These are phyloP conservation scores for Trissonchulus latispiculum DNA, from an alignment of 2,888 invertebrate species.

Conservation along the genomic window DNA sequence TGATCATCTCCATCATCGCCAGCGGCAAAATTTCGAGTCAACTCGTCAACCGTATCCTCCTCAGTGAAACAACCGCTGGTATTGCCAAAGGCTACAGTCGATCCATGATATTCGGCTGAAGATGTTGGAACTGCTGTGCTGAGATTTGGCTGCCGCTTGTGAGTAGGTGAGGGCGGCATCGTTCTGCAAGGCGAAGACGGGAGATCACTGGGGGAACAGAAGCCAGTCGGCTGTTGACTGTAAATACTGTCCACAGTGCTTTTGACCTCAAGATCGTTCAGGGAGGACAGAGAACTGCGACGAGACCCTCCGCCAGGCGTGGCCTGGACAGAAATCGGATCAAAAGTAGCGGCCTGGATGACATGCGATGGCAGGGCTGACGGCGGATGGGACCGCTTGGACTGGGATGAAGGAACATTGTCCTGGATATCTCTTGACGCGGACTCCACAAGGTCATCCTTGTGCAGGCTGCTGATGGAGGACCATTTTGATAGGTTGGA, in stretches of 20 bases:
- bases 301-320: conserved; percentile 61
- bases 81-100: no score
- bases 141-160: neutral
- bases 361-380: no score
- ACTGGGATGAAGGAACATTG: neutral
- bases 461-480: conserved; percentile 4
- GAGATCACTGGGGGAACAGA: conserved; percentile 81
- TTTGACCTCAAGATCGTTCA: conserved; percentile 76
- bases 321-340: neutral
- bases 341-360: neutral
- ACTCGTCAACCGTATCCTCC: neutral
- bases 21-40: neutral
- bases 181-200: conserved; percentile 87
- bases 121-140: neutral
- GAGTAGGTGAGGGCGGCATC: conserved; percentile 51
- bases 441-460: no score
- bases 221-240: conserved; percentile 73
- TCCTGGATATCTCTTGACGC: neutral
- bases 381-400: neutral
- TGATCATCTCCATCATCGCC: neutral
- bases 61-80: no score
- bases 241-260: conserved; percentile 66
- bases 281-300: conserved; percentile 77
- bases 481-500: conserved; percentile 13
- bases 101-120: neutral